phyloP scores from a whole-genome alignment of 2,888 invertebrate species.

The Perizoma flavofasciatum region DNA sequence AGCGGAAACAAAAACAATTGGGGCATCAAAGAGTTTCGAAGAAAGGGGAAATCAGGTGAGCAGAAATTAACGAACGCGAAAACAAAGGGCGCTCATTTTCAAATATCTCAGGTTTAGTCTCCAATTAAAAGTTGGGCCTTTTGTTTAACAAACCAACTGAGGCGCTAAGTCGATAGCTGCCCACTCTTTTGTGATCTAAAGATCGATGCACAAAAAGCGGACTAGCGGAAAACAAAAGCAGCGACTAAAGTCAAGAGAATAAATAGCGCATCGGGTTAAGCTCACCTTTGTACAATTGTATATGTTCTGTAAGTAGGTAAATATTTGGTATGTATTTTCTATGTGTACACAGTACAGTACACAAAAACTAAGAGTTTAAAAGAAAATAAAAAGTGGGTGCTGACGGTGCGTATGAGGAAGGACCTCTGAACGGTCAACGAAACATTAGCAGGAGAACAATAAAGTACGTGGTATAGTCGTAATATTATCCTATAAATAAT shows the following conservation, averaged over 20 bases:
- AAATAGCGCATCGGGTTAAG: background rate
- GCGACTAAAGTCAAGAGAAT: background rate
- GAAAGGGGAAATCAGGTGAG: constrained; percentile 50
- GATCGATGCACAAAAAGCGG: constrained; percentile 4
- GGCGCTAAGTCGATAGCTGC: constrained; percentile 41
- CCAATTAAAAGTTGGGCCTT: constrained; percentile 57
- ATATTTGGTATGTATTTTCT: no score
- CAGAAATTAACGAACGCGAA: constrained; percentile 49
- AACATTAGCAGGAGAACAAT: no score
- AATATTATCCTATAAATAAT: no score
- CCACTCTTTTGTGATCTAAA: constrained; percentile 34
- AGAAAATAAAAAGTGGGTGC: no score
- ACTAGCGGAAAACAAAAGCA: constrained; percentile 2
- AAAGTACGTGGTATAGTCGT: no score
- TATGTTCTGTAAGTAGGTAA: no score
- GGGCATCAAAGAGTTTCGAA: constrained; percentile 38
- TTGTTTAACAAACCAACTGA: constrained; percentile 49
- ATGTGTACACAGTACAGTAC: no score
- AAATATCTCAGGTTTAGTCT: constrained; percentile 53
- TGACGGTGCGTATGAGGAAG: no score
- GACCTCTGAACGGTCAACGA: no score
- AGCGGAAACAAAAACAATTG: constrained; percentile 22
- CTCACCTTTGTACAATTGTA: no score
- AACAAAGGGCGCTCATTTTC: constrained; percentile 49
- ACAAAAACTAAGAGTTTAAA: no score